A percentile compares a stretch with the other conserved stretches of the same genome.
Conservation (phyloP, 2,797 vertebrate genomes). For the Neomorphus geoffroyi region DNA sequence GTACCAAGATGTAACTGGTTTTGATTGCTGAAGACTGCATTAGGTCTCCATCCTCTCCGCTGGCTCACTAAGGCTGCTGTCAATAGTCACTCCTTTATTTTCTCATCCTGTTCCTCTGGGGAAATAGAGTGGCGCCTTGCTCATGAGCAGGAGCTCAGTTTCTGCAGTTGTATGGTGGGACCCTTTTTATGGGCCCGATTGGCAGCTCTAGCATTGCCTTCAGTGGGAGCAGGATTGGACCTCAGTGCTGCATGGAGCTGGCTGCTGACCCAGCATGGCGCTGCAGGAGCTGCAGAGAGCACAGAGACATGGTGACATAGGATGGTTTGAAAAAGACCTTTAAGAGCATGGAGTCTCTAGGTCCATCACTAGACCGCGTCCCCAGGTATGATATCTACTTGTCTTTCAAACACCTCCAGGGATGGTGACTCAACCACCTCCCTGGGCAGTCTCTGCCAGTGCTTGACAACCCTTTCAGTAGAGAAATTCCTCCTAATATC, state of each 20-base stretch:
- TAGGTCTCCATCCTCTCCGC: not conserved
- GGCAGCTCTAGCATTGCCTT: not conserved
- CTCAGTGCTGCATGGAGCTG: accelerated
- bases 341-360: no score
- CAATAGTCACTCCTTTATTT: not conserved
- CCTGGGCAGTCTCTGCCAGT: no score
- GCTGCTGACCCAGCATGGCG: not conserved
- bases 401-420: no score
- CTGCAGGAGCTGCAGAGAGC: not conserved
- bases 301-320: accelerated
- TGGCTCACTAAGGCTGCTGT: not conserved
- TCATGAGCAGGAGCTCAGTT: not conserved
- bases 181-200: not conserved
- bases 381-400: no score
- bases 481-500: no score
- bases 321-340: no score
- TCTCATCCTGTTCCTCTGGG: not conserved
- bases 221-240: not conserved
- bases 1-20: not conserved
- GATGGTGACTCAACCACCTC: no score
- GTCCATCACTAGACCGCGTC: no score
- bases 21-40: conserved; percentile 3
- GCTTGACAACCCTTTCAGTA: no score
- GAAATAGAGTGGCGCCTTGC: not conserved
- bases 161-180: not conserved